phyloP scores from a whole-genome alignment of 2,113 vertebrate genomes.

The Oncorhynchus tshawytscha region DNA sequence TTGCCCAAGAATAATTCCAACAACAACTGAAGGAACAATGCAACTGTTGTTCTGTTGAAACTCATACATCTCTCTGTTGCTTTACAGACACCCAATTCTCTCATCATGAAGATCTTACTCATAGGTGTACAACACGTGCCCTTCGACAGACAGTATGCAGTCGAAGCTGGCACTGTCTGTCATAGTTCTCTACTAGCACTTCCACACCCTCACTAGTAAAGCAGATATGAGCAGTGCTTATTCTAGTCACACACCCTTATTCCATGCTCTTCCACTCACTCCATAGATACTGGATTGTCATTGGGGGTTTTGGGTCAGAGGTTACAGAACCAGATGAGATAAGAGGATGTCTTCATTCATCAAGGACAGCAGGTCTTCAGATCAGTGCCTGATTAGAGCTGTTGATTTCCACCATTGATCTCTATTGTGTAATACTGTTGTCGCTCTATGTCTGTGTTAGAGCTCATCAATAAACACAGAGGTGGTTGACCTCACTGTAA shows the following conservation, averaged over 20 bases:
- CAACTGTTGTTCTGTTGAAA: constrained; percentile 65
- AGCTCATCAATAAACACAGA: constrained; percentile 21
- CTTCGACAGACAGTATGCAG: not conserved
- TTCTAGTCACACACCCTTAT: not conserved
- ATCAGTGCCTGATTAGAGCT: constrained; percentile 19
- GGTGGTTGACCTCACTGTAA: not conserved
- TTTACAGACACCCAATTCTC: constrained; percentile 28
- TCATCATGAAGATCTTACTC: not conserved
- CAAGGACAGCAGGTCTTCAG: constrained; percentile 25
- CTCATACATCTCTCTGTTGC: constrained; percentile 56
- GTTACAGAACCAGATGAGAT: not conserved
- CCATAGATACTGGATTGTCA: no score
- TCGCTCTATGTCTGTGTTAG: no score
- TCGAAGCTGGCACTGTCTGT: not conserved
- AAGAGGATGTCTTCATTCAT: constrained; percentile 18
- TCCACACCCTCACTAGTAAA: not conserved
- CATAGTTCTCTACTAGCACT: not conserved
- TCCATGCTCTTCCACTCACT: not conserved
- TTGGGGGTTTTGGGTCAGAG: not conserved
- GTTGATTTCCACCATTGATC: constrained; percentile 48
- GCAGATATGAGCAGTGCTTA: not conserved
- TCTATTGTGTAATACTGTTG: constrained; percentile 36
- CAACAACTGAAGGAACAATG: constrained; percentile 68
- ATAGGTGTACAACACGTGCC: not conserved
- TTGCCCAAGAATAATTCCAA: constrained; percentile 61